Percentiles rank a stretch among this genome's conserved stretches.
phyloP scores from a whole-genome alignment of 2,113 vertebrate species.

The Aramus guarauna region DNA sequence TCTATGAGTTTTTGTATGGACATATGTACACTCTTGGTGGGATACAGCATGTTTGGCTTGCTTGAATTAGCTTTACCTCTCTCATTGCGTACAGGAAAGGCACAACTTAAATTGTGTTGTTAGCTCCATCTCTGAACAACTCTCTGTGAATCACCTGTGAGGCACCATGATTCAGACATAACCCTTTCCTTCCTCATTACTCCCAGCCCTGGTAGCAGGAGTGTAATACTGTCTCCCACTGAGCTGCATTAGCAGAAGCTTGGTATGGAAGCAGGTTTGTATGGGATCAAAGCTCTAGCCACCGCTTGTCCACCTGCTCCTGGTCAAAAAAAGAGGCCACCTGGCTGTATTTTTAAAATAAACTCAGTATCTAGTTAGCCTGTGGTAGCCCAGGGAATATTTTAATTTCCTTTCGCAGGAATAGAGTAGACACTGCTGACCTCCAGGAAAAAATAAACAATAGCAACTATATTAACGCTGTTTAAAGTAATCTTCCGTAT shows the following conservation, averaged over 20 bases:
- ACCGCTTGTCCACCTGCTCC: neutral
- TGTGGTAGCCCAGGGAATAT: neutral
- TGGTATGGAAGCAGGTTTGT: neutral
- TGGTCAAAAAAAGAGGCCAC: neutral
- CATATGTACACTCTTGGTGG: neutral
- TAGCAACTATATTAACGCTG: neutral
- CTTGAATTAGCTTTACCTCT: neutral
- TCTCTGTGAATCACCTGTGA: neutral
- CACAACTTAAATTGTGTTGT: neutral
- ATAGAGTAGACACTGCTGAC: neutral
- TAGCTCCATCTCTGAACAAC: neutral
- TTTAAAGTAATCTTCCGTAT: conserved; percentile 6
- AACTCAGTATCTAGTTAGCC: neutral
- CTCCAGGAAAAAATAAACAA: neutral
- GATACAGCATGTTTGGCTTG: neutral
- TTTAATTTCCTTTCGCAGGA: conserved; percentile 24
- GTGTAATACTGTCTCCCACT: neutral
- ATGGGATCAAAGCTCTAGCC: neutral
- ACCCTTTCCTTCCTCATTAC: neutral
- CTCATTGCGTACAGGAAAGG: neutral
- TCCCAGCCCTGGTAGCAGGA: neutral
- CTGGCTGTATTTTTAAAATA: neutral
- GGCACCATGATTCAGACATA: neutral
- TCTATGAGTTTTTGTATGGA: neutral
- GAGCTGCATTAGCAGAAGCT: neutral